Percentiles rank a stretch among this genome's conserved stretches.
phyloP scores from a whole-genome alignment of 1,140 invertebrate species.

The Arion vulgaris region DNA sequence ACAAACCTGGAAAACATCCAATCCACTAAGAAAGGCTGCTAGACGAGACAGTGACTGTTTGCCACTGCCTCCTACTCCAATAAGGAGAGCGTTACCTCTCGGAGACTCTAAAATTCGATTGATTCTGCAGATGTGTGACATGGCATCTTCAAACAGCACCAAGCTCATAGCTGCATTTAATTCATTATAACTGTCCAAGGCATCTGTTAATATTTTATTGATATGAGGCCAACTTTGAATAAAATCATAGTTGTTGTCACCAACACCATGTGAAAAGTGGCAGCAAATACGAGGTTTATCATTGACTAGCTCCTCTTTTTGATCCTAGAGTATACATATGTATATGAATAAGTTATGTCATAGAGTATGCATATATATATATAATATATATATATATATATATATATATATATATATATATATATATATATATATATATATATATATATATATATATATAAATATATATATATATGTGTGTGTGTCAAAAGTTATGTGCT shows the following conservation, averaged over 20 bases:
- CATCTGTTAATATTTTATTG: conserved; percentile 88
- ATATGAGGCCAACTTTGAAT: conserved; percentile 84
- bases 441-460: too few species aligned
- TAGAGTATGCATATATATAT: too few species aligned
- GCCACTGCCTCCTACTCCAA: conserved; percentile 96
- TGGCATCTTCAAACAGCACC: conserved; percentile 96
- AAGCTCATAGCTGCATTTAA: conserved; percentile 96
- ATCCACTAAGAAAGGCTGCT: conserved; percentile 92
- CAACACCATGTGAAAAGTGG: conserved; percentile 92
- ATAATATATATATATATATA: too few species aligned
- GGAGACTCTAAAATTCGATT: conserved; percentile 96
- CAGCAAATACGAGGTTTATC: conserved; percentile 92
- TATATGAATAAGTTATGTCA: too few species aligned
- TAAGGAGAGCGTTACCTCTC: conserved; percentile 91
- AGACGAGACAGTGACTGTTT: conserved; percentile 94
- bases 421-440: too few species aligned
- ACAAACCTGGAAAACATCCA: conserved; percentile 83
- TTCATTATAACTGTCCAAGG: conserved; percentile 94
- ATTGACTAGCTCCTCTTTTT: conserved; percentile 85
- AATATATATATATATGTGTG: too few species aligned
- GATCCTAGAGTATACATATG: conserved; percentile 78
- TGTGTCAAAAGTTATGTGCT: too few species aligned
- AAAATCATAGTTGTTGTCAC: conserved; percentile 95
- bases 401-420: too few species aligned
- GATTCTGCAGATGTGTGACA: conserved; percentile 93